Base-by-base conservation (phyloP, 2,113 vertebrate genomes). In the Lampris megalopsis region DNA sequence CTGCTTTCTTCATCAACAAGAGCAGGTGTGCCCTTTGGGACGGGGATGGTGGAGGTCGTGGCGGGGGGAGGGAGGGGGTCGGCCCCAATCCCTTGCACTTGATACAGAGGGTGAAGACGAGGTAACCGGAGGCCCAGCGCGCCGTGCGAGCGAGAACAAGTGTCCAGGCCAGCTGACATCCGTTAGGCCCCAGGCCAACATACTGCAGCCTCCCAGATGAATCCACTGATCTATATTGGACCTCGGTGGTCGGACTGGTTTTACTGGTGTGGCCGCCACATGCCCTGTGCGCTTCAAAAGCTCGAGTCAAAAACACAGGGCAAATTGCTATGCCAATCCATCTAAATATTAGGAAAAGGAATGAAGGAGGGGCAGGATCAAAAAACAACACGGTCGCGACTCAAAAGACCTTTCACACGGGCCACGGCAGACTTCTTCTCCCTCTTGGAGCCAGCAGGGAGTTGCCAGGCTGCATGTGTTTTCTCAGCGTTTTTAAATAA, bases 401-500 rank as follows among this genome's bases (percentile, higher is more conserved):
- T 88, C 73, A 81, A 83, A 71, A 71, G 70, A 69, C 52, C 52
- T 69, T 75, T 89, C 66, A 71, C 49, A 61, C 24, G 54, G 68
- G 54, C 13, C 2, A n/a, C 63, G 40, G 54, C 24, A 4, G 63
- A 24, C 64, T 8, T n/a, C 45, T 52, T 65, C 56, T 73, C 48
- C 0, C 72, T 11, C 69, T 58, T 57, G 2, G 42, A 43, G 64
- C 71, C 81, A 3, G 8, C 37, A 40, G 81, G 63, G 48, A 62
- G 67, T 77, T 47, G 58, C 63, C 40, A 65, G 42, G 71, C 54
- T 66, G 48, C 2, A 7, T 64, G 63, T 68, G 70, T 81, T 84
- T 89, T 89, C 72, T 70, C 43, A 84, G 70, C 68, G 63, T 5
- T 75, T 71, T 70, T 73, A 72, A 81, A 83, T 69, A 85, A 85